Evolutionary conservation across 1,140 invertebrate genomes (phyloP).

Genomic region (Leptopilina boulardi): DNA sequence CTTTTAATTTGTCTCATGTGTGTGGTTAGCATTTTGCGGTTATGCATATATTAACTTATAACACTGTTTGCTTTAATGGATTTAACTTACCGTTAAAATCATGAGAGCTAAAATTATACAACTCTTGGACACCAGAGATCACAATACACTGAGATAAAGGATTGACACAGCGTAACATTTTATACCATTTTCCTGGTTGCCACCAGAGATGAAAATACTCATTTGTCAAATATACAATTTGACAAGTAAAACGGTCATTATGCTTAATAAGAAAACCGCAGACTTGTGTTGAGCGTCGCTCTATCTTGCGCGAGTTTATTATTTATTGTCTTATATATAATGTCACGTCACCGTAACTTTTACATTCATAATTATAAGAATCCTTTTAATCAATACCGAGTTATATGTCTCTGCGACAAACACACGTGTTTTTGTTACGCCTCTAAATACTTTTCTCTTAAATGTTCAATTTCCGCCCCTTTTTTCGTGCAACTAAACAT

Average conservation of each 20-base stretch:
- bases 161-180: conserved; percentile 56
- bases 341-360: no score
- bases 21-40: not conserved
- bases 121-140: conserved; percentile 14
- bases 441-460: no score
- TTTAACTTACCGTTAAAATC: conserved; percentile 67
- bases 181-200: conserved; percentile 64
- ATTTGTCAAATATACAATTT: conserved; percentile 68
- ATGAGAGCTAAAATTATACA: conserved; percentile 57
- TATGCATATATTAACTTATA: not conserved
- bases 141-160: conserved; percentile 65
- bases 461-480: no score
- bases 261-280: conserved; percentile 75
- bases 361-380: no score
- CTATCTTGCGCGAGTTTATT: conserved; percentile 53
- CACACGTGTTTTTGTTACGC: no score
- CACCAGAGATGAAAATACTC: conserved; percentile 65
- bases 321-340: conserved; percentile 34
- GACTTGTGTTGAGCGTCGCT: conserved; percentile 61
- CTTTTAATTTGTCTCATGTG: not conserved
- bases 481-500: no score
- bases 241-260: conserved; percentile 69
- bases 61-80: not conserved
- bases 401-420: no score
- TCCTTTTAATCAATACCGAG: no score